phyloP scores from a whole-genome alignment of 2,888 invertebrate species.

The Pyrochroa serraticornis region DNA sequence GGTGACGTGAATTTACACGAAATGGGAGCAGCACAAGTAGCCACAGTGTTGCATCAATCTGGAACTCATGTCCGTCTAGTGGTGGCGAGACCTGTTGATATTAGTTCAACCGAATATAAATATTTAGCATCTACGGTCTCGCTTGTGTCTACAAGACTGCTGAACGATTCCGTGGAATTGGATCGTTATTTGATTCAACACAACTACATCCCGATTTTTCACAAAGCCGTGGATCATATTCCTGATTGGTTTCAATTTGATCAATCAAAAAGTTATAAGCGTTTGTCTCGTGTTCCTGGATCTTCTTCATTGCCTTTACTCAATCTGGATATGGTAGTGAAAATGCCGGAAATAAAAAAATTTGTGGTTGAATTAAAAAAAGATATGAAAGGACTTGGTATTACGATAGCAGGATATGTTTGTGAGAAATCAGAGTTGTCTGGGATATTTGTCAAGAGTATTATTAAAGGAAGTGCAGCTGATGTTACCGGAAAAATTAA shows the following conservation, averaged over 20 bases:
- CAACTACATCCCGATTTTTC: conserved; percentile 77
- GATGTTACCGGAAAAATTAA: conserved; percentile 90
- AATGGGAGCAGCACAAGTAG: conserved; percentile 98
- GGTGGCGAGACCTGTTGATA: conserved; percentile 90
- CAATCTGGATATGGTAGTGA: conserved; percentile 63
- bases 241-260: conserved; percentile 54
- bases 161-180: conserved; percentile 86
- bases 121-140: conserved; percentile 65
- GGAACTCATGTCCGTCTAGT: conserved; percentile 94
- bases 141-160: conserved; percentile 71
- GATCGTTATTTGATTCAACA: conserved; percentile 86
- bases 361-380: conserved; percentile 93
- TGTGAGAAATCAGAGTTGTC: conserved; percentile 98
- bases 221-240: conserved; percentile 41
- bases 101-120: conserved; percentile 64
- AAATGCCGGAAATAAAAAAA: conserved; percentile 90
- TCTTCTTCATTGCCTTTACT: conserved; percentile 60
- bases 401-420: conserved; percentile 95
- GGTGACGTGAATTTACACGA: conserved; percentile 79
- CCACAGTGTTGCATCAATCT: conserved; percentile 92
- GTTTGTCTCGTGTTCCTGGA: conserved; percentile 54
- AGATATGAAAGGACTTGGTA: conserved; percentile 91
- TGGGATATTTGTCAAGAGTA: conserved; percentile 98
- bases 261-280: conserved; percentile 49
- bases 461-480: conserved; percentile 96